Evolutionary conservation across 2,797 vertebrate species (phyloP).

Genomic region (Diplodus puntazzo): DNA sequence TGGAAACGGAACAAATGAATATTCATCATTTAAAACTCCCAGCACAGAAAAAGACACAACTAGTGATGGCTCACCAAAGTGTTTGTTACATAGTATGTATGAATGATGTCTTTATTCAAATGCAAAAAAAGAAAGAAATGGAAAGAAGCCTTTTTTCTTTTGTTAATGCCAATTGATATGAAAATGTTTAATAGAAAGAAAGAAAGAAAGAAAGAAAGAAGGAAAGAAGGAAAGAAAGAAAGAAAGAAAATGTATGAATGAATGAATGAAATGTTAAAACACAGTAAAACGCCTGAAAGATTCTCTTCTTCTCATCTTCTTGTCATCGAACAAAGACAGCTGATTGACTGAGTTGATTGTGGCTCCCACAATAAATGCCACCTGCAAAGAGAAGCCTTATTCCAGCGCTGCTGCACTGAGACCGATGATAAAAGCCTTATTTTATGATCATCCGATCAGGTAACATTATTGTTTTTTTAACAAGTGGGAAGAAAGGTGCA

Average conservation of each 20-base stretch:
- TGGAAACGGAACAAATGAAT: conserved; percentile 15
- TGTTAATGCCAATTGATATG: neutral
- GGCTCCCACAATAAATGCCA: neutral
- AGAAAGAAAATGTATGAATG: too few species aligned
- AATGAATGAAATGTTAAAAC: too few species aligned
- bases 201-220: neutral
- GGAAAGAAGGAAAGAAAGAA: too few species aligned
- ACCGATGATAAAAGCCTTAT: neutral
- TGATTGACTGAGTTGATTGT: neutral
- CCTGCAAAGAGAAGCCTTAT: neutral
- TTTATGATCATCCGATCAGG: neutral
- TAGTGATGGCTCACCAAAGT: neutral
- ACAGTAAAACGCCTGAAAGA: too few species aligned
- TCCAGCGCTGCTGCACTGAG: neutral
- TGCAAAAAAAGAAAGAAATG: neutral
- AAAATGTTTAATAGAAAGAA: neutral
- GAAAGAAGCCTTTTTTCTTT: neutral
- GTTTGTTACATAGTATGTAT: neutral
- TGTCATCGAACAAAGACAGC: neutral
- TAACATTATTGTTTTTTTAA: too few species aligned
- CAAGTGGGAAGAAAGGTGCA: too few species aligned
- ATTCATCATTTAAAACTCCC: conserved; percentile 2
- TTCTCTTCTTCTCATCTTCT: too few species aligned
- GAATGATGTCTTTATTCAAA: neutral
- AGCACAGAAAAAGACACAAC: neutral